Evolutionary conservation across 2,113 vertebrate species (phyloP).

Genomic region (Microcebus jonahi): DNA sequence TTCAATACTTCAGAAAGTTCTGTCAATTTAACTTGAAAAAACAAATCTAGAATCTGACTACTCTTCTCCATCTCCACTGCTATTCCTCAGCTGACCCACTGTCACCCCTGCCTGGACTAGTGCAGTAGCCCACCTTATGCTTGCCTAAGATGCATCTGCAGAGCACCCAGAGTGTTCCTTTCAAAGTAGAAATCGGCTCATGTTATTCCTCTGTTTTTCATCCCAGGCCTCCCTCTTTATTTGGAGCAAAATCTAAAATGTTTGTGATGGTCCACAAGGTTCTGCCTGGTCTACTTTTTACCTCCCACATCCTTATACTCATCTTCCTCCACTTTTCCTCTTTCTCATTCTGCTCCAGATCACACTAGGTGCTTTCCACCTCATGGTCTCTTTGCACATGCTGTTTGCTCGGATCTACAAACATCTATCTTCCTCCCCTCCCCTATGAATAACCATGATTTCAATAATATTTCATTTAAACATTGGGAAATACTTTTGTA

Average conservation of each 20-base stretch:
- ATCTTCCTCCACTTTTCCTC: not conserved
- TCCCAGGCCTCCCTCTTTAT: not conserved
- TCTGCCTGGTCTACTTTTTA: not conserved
- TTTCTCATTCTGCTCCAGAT: not conserved
- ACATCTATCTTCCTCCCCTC: not conserved
- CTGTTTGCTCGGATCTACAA: not conserved
- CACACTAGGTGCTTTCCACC: not conserved
- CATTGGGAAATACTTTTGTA: not conserved
- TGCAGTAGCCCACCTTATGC: not conserved
- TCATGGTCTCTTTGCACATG: not conserved
- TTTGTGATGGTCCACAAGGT: not conserved
- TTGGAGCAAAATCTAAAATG: not conserved
- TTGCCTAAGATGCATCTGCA: not conserved
- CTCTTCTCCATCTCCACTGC: not conserved
- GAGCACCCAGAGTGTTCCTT: not conserved
- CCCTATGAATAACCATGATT: too few species aligned
- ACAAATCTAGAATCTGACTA: not conserved
- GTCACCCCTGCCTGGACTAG: not conserved
- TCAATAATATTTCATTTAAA: constrained; percentile 30
- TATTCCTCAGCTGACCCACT: not conserved
- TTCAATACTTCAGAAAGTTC: not conserved
- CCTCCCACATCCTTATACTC: not conserved
- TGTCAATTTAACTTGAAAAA: not conserved
- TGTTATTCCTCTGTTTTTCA: not conserved
- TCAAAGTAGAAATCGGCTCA: not conserved